phyloP scores from a whole-genome alignment of 2,113 vertebrate genomes.

The Gila orcuttii region DNA sequence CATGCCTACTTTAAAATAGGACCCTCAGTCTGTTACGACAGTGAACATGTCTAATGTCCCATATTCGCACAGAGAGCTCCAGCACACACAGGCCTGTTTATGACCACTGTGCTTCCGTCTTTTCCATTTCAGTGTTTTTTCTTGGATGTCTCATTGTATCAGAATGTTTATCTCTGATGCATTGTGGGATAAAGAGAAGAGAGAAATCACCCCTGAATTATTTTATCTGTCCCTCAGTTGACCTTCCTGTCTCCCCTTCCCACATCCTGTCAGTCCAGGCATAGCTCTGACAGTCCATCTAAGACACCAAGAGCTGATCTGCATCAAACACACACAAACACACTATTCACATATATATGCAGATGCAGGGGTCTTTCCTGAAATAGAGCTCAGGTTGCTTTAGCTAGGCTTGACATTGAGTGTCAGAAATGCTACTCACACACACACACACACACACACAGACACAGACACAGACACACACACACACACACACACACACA shows the following conservation, averaged over 20 bases:
- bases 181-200: slow-evolving; percentile 14
- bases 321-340: slow-evolving; percentile 35
- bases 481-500: no score
- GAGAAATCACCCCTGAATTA: not conserved
- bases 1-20: no score
- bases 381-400: slow-evolving; percentile 56
- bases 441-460: not conserved
- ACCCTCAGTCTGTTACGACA: not conserved
- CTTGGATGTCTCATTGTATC: slow-evolving; percentile 21
- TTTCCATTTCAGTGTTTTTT: not conserved
- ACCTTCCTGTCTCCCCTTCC: slow-evolving; percentile 35
- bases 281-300: slow-evolving; percentile 48
- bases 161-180: slow-evolving; percentile 15
- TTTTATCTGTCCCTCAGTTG: slow-evolving; percentile 26
- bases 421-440: not conserved
- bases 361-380: slow-evolving; percentile 43
- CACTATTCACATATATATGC: slow-evolving; percentile 29
- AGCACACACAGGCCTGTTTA: not conserved
- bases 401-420: slow-evolving; percentile 32
- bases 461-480: no score
- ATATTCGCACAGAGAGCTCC: not conserved
- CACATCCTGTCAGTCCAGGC: slow-evolving; percentile 29
- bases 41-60: not conserved
- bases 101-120: slow-evolving; percentile 41
- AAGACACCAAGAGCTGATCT: slow-evolving; percentile 58